Conservation (phyloP, 1,140 invertebrate species). For the Samia ricini region DNA sequence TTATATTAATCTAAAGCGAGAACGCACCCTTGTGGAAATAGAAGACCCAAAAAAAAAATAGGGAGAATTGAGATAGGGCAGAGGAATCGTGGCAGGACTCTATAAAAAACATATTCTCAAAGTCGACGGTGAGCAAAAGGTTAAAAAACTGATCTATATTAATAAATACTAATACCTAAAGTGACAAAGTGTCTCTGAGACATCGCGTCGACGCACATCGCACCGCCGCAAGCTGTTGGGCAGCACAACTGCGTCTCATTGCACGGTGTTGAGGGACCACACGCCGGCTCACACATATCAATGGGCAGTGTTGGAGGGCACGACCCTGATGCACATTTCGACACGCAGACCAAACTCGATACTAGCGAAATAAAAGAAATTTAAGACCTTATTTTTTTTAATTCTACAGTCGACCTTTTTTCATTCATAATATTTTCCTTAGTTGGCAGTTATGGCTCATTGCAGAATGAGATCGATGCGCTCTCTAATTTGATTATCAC, state of each 20-base stretch:
- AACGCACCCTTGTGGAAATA: too few species aligned
- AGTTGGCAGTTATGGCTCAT: too few species aligned
- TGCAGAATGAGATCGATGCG: too few species aligned
- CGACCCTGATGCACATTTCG: slow-evolving; percentile 24
- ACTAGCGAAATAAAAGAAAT: not conserved
- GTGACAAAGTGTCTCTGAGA: slow-evolving; percentile 58
- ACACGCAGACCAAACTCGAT: not conserved
- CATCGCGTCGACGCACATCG: slow-evolving; percentile 76
- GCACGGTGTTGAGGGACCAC: slow-evolving; percentile 38
- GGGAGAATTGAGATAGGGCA: too few species aligned
- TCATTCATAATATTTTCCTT: not conserved
- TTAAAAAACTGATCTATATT: too few species aligned
- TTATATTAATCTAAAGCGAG: too few species aligned
- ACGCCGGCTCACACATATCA: slow-evolving; percentile 46
- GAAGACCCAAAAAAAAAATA: too few species aligned
- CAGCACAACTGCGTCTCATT: slow-evolving; percentile 67
- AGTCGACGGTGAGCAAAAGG: too few species aligned
- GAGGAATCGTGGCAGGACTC: too few species aligned
- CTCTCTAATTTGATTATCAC: too few species aligned
- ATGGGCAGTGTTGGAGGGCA: slow-evolving; percentile 59
- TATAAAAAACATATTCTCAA: too few species aligned
- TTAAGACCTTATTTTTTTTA: not conserved
- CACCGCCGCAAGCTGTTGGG: slow-evolving; percentile 76
- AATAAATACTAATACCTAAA: slow-evolving; percentile 34
- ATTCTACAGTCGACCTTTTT: not conserved